Percentiles rank a stretch among this genome's conserved stretches.
phyloP scores from a whole-genome alignment of 2,113 vertebrate genomes.

The Paramormyrops kingsleyae region DNA sequence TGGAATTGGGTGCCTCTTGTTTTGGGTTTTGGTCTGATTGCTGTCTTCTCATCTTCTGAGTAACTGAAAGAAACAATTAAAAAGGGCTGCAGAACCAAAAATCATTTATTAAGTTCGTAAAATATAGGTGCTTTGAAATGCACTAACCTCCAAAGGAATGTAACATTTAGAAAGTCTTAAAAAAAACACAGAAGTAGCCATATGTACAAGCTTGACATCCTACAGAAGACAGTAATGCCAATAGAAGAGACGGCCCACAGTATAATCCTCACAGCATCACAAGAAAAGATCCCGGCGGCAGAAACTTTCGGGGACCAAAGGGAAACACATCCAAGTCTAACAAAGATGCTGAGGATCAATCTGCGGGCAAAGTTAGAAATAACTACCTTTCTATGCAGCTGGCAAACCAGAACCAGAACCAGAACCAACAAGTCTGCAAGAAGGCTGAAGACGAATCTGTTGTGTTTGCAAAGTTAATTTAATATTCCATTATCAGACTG shows the following conservation, averaged over 20 bases:
- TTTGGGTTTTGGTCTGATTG: constrained; percentile 32
- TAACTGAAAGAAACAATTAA: constrained; percentile 37
- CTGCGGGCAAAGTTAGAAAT: constrained; percentile 18
- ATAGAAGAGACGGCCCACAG: not conserved
- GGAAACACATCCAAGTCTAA: not conserved
- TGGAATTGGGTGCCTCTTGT: constrained; percentile 46
- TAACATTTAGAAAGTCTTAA: not conserved
- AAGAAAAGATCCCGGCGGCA: not conserved
- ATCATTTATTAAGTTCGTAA: not conserved
- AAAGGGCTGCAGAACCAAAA: not conserved
- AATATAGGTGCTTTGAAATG: not conserved
- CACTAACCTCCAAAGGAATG: not conserved
- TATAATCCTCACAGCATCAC: not conserved
- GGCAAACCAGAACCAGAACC: not conserved
- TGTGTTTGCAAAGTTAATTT: constrained; percentile 55
- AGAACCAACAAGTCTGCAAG: constrained; percentile 26
- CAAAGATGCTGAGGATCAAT: not conserved
- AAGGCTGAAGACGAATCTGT: constrained; percentile 43
- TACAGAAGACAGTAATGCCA: not conserved
- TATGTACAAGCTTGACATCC: not conserved
- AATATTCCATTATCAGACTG: constrained; percentile 56
- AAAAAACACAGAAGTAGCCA: not conserved
- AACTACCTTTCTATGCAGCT: not conserved
- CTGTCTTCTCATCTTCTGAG: constrained; percentile 53
- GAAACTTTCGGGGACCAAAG: not conserved